Conservation (phyloP, 2,888 invertebrate genomes). For the Leucophenga montana region DNA sequence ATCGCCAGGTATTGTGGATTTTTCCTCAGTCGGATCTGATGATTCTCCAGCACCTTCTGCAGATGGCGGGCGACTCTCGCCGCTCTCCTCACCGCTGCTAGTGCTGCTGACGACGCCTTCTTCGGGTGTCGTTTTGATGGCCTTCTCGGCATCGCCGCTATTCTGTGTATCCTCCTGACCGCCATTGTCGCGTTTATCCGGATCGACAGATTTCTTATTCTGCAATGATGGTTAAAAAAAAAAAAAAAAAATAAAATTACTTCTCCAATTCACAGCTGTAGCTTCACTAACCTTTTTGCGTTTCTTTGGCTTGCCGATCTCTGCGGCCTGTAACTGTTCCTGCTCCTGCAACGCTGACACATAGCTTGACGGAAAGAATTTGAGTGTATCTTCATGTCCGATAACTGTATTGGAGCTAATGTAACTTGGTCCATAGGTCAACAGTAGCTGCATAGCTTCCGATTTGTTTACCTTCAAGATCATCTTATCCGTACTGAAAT, state of each 20-base stretch:
- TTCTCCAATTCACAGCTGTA: no score
- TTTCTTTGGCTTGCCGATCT: conserved; percentile 74
- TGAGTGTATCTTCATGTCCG: conserved; percentile 78
- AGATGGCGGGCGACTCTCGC: conserved; percentile 55
- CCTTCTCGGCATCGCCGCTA: conserved; percentile 48
- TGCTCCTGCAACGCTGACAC: conserved; percentile 74
- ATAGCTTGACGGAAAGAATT: conserved; percentile 79
- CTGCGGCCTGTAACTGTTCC: conserved; percentile 59
- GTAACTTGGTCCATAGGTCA: conserved; percentile 80
- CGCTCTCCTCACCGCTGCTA: conserved; percentile 56
- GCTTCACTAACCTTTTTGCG: conserved; percentile 66
- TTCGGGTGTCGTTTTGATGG: conserved; percentile 55
- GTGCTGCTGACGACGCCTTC: conserved; percentile 57
- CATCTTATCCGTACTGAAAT: conserved; percentile 79
- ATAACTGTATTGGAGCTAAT: conserved; percentile 80
- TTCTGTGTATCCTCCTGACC: conserved; percentile 46
- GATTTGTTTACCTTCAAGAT: conserved; percentile 80
- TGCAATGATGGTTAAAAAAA: no score
- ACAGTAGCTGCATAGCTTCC: conserved; percentile 78
- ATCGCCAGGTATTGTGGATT: no score
- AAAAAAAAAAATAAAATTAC: not conserved
- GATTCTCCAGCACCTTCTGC: conserved; percentile 31
- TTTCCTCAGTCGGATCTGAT: no score
- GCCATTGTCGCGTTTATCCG: conserved; percentile 33
- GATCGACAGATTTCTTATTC: conserved; percentile 55